Evolutionary conservation across 2,797 vertebrate genomes (phyloP).

Genomic region (Tamandua tetradactyla): DNA sequence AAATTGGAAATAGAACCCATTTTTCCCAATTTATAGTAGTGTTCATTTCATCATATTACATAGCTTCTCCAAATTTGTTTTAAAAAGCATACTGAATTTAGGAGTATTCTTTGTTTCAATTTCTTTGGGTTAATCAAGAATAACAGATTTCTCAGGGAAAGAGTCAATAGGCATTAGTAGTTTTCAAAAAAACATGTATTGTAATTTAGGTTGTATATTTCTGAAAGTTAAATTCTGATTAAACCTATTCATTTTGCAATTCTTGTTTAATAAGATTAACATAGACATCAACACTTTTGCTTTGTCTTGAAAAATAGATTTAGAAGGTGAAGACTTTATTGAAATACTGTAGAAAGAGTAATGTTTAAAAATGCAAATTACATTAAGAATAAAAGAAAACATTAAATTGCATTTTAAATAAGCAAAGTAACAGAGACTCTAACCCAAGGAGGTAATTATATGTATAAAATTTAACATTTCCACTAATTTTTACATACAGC

Average conservation of each 20-base stretch:
- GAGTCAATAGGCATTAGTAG: slow-evolving; percentile 9
- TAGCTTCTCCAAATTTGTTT: slow-evolving; percentile 12
- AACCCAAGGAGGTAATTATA: slow-evolving; percentile 54
- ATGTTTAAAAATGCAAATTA: slow-evolving; percentile 55
- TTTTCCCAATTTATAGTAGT: not conserved
- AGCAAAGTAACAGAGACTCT: slow-evolving; percentile 58
- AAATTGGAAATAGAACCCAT: not conserved
- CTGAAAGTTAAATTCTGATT: slow-evolving; percentile 44
- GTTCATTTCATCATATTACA: not conserved
- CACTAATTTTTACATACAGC: slow-evolving; percentile 72
- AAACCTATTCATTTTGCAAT: slow-evolving; percentile 33
- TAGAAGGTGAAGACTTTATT: not conserved
- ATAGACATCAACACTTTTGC: slow-evolving; percentile 26
- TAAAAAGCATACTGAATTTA: not conserved
- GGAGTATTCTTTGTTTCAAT: slow-evolving; percentile 17
- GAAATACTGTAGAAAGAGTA: not conserved
- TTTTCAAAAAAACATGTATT: slow-evolving; percentile 19
- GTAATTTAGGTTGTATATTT: slow-evolving; percentile 22
- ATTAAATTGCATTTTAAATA: slow-evolving; percentile 61
- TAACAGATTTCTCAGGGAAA: slow-evolving; percentile 27
- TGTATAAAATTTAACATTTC: slow-evolving; percentile 63
- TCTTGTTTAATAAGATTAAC: slow-evolving; percentile 52
- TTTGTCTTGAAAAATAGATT: not conserved
- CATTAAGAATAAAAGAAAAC: slow-evolving; percentile 59
- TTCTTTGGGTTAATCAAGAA: slow-evolving; percentile 6